Conservation (phyloP, 92 coral and sea anemone genomes). For the Epizoanthus scotinus region DNA sequence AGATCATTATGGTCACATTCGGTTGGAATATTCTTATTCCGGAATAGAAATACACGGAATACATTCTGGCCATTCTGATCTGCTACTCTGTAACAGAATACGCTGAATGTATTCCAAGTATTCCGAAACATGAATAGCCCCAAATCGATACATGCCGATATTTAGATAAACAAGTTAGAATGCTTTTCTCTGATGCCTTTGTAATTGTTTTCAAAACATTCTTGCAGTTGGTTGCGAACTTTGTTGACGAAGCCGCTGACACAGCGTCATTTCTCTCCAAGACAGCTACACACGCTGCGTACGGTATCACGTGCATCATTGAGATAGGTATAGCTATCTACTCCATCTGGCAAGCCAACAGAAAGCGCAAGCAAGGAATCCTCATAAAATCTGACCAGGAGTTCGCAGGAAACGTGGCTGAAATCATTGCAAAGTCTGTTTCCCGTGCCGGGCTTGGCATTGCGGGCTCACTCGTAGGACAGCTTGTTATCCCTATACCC, state of each 20-base stretch:
- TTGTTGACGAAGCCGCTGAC: constrained; percentile 23
- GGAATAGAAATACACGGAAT: no score
- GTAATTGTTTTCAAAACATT: no score
- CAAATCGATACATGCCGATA: no score
- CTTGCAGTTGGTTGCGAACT: constrained; percentile 27
- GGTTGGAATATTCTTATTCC: no score
- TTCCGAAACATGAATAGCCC: no score
- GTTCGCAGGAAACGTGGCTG: constrained; percentile 24
- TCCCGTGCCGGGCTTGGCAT: constrained; percentile 34
- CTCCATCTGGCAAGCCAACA: constrained; percentile 31
- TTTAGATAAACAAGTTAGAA: no score
- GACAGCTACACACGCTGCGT: constrained; percentile 5
- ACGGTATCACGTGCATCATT: constrained; percentile 19
- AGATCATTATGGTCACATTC: no score
- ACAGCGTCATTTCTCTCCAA: neutral
- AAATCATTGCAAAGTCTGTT: neutral
- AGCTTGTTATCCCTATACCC: constrained; percentile 20
- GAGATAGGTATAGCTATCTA: constrained; percentile 21
- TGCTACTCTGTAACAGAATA: no score
- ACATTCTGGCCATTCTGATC: no score
- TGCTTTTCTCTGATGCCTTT: no score
- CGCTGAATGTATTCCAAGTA: no score
- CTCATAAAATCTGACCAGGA: constrained; percentile 28
- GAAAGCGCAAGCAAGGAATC: constrained; percentile 33
- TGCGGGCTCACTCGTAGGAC: constrained; percentile 37